Base-by-base conservation (phyloP, 1,140 invertebrate genomes). In the Dufourea novaeangliae region DNA sequence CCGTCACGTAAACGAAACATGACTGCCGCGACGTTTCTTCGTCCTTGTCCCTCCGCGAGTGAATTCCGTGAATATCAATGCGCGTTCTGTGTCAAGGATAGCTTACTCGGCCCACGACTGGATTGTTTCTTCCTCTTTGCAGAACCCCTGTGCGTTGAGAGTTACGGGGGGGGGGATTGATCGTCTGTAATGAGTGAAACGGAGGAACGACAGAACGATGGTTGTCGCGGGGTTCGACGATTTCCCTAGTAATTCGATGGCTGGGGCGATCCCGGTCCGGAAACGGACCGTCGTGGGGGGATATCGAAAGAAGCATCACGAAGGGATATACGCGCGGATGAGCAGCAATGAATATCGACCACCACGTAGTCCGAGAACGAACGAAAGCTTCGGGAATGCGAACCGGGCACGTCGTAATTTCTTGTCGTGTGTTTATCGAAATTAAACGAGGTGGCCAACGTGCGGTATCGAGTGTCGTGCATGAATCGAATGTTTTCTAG, bases 351-450 rank as follows among this genome's bases (percentile, higher is more conserved):
- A 82, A 71, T 83, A 82, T 82, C 80, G 79, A 83, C 54, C 81
- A 83, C 54, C 81, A 82, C 50, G 44, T 76, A 59, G 57, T 57
- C 37, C 22, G 12, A 72, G 37, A 56, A 44, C 70, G 37, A 72
- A 59, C 61, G 74, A 76, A 82, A 73, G 62, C 79, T 78, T 72
- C 7, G 72, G 61, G 74, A 81, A 78, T 78, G 81, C 80, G 68
- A 83, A 82, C 77, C 80, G 81, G 80, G 80, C 81, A 83, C 68
- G 74, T 73, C 75, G 71, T 41, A 82, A 67, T 71, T 78, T 39
- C 39, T 52, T 37, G 44, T 46, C n/a, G 67, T 32, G 27, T 39
- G 10, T 44, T 79, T 61, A 61, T 56, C 39, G 61, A 78, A 83
- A 62, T 41, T 41, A 39, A 3, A 37, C 70, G 29, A 59, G 22